Conservation (phyloP, 92 coral and sea anemone species). For the Palythoa grandiflora region DNA sequence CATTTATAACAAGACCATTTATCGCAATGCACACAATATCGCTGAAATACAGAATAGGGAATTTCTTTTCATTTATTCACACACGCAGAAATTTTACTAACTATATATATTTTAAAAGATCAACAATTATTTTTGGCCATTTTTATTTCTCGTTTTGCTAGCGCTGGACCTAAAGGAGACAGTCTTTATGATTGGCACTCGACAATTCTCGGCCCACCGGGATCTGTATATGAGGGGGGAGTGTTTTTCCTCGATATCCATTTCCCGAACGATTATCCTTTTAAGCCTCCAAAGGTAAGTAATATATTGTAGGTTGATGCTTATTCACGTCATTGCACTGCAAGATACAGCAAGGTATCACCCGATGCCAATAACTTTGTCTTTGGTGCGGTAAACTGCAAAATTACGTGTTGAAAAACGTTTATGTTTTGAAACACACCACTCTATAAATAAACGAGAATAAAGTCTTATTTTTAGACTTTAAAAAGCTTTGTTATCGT, state of each 20-base stretch:
- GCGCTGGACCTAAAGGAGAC: slow-evolving; percentile 98
- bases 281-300: slow-evolving; percentile 98
- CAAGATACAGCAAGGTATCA: no score
- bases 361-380: no score
- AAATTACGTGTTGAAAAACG: no score
- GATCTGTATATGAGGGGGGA: slow-evolving; percentile 94
- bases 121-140: neutral
- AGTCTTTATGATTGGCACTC: slow-evolving; percentile 94
- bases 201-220: slow-evolving; percentile 96
- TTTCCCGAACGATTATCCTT: slow-evolving; percentile 95
- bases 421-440: no score
- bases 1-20: neutral
- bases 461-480: no score
- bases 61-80: neutral
- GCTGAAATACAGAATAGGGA: neutral
- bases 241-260: slow-evolving; percentile 96
- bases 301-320: neutral
- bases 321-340: neutral
- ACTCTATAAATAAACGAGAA: no score
- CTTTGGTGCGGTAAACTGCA: no score
- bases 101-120: neutral
- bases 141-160: slow-evolving; percentile 20
- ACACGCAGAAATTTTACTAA: neutral
- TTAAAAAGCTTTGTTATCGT: no score
- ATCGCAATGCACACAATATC: neutral